phyloP scores from a whole-genome alignment of 2,888 invertebrate species.

The Tethea ocularis region DNA sequence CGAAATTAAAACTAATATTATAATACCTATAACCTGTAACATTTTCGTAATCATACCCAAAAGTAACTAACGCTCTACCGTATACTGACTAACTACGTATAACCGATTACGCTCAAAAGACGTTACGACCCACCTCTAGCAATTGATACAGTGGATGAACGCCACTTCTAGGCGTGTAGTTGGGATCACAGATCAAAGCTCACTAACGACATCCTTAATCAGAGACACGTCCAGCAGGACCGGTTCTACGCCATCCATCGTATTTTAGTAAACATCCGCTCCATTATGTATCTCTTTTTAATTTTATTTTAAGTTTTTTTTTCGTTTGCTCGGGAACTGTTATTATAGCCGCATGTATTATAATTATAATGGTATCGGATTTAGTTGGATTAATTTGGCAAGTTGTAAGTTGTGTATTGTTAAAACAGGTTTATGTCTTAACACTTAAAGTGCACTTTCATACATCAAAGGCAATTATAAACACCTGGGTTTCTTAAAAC shows the following conservation, averaged over 20 bases:
- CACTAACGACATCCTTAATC: background rate
- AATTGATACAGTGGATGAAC: background rate
- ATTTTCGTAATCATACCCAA: too few species aligned
- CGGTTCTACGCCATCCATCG: constrained; percentile 22
- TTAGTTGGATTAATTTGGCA: too few species aligned
- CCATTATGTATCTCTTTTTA: constrained; percentile 15
- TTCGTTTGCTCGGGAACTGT: background rate
- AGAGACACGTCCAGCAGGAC: background rate
- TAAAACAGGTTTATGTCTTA: background rate
- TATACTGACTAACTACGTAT: too few species aligned
- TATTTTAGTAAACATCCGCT: constrained; percentile 35
- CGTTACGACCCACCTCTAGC: too few species aligned
- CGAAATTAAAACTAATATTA: too few species aligned
- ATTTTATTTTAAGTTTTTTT: background rate
- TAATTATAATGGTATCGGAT: too few species aligned
- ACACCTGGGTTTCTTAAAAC: too few species aligned
- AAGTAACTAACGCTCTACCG: too few species aligned
- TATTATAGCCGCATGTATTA: background rate
- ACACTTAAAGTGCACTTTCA: background rate
- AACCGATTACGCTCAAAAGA: too few species aligned
- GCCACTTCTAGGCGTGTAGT: background rate
- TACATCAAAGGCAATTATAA: too few species aligned
- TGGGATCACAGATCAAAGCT: background rate
- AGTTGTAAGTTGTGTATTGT: background rate
- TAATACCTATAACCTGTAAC: too few species aligned